phyloP scores from a whole-genome alignment of 1,140 invertebrate genomes.

The Cyclina sinensis region DNA sequence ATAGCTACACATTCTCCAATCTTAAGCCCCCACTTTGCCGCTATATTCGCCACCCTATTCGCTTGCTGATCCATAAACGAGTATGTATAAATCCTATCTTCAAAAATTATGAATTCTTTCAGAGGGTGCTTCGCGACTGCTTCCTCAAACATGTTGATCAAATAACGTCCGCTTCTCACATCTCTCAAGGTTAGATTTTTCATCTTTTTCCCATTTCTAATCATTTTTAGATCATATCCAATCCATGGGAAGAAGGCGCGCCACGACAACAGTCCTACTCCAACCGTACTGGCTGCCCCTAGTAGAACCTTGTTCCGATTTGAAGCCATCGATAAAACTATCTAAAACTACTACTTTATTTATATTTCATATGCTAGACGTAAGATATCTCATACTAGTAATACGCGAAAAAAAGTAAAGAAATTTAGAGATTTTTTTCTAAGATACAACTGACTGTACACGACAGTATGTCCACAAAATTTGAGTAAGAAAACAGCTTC shows the following conservation, averaged over 20 bases:
- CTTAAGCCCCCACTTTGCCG: constrained; percentile 68
- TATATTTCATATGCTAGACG: no score
- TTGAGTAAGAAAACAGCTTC: no score
- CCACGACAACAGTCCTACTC: constrained; percentile 67
- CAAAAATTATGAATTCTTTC: constrained; percentile 78
- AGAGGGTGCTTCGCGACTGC: constrained; percentile 68
- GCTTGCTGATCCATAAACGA: constrained; percentile 78
- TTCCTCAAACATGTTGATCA: constrained; percentile 81
- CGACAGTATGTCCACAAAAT: no score
- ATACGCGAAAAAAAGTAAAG: no score
- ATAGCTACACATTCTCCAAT: constrained; percentile 78
- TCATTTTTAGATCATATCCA: constrained; percentile 70
- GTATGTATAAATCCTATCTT: constrained; percentile 77
- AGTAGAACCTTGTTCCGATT: constrained; percentile 56
- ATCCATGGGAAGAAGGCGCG: constrained; percentile 73
- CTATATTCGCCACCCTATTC: constrained; percentile 78
- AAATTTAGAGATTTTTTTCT: no score
- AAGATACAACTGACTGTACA: no score
- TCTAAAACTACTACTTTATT: no score
- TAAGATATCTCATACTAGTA: no score
- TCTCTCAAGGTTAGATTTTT: background rate
- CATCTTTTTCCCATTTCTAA: constrained; percentile 45
- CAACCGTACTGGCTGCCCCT: constrained; percentile 48
- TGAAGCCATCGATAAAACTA: constrained; percentile 66
- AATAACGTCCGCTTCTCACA: constrained; percentile 31